A percentile compares a stretch with the other conserved stretches of the same genome.
Evolutionary conservation across 2,113 vertebrate species (phyloP).

Genomic region (Calidris pugnax): DNA sequence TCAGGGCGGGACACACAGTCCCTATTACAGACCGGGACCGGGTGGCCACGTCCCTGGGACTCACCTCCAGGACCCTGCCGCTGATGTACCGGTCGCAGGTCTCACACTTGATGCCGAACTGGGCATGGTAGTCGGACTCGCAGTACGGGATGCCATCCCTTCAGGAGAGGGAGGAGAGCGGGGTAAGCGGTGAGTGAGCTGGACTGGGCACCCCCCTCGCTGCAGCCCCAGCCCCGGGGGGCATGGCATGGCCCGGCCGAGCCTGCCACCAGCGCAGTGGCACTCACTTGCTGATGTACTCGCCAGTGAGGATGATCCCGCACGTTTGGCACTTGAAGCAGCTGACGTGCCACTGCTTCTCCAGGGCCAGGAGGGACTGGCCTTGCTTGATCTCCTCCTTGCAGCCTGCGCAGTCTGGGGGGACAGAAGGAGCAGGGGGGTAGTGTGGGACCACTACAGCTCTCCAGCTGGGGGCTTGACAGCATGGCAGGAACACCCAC

Average conservation of each 20-base stretch:
- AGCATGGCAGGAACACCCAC: rapidly evolving
- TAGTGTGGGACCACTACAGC: rapidly evolving
- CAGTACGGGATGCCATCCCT: constrained; percentile 96
- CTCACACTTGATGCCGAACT: constrained; percentile 97
- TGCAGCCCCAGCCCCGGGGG: background rate
- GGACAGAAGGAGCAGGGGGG: background rate
- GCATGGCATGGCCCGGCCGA: background rate
- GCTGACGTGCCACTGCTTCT: constrained; percentile 99
- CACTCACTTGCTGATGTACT: constrained; percentile 99
- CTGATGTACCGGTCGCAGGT: constrained; percentile 96
- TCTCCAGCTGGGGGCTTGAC: rapidly evolving
- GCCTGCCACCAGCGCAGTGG: rapidly evolving
- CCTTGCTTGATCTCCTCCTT: constrained; percentile 96
- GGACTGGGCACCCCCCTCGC: background rate
- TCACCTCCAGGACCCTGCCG: constrained; percentile 95
- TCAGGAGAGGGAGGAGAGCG: constrained; percentile 29
- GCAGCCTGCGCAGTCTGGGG: constrained; percentile 93
- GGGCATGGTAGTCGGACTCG: constrained; percentile 94
- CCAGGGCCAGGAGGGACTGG: constrained; percentile 94
- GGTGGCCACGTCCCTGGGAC: background rate
- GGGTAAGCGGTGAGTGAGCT: rapidly evolving
- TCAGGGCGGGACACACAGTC: rapidly evolving
- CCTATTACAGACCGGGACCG: rapidly evolving
- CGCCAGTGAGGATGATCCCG: constrained; percentile 91
- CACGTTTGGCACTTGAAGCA: constrained; percentile 98